phyloP scores from a whole-genome alignment of 2,797 vertebrate species.

The Argya squamiceps region DNA sequence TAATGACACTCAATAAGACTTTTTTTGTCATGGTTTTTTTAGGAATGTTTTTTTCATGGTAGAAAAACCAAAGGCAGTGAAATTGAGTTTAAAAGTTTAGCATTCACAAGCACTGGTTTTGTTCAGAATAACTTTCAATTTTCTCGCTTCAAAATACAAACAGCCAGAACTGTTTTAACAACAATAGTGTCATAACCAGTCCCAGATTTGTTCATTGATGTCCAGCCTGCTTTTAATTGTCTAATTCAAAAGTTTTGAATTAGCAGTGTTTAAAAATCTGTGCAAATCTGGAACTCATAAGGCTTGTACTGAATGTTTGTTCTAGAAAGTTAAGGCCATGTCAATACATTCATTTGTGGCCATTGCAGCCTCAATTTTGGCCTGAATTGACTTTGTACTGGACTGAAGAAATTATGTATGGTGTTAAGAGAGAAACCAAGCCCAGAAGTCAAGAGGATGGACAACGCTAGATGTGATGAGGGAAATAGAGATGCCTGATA shows the following conservation, averaged over 20 bases:
- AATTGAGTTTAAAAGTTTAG: slow-evolving; percentile 16
- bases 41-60: background rate
- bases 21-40: background rate
- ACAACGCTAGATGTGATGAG: background rate
- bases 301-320: background rate
- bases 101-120: slow-evolving; percentile 12
- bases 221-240: slow-evolving; percentile 53
- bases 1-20: background rate
- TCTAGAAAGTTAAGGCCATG: slow-evolving; percentile 3
- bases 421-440: background rate
- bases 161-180: slow-evolving; percentile 15
- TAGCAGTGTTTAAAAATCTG: slow-evolving; percentile 20
- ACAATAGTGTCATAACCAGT: slow-evolving; percentile 36
- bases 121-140: slow-evolving; percentile 43
- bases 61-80: background rate
- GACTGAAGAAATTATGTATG: background rate
- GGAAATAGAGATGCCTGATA: background rate
- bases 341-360: background rate
- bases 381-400: background rate
- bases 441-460: background rate
- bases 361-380: background rate
- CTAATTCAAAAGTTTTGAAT: slow-evolving; percentile 52
- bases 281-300: slow-evolving; percentile 49
- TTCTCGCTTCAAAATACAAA: slow-evolving; percentile 48
- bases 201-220: slow-evolving; percentile 36